Evolutionary conservation across 1,140 invertebrate genomes (phyloP), one percentile per base, ranked within the genome.

Genomic region (Caenorhabditis remanei): DNA sequence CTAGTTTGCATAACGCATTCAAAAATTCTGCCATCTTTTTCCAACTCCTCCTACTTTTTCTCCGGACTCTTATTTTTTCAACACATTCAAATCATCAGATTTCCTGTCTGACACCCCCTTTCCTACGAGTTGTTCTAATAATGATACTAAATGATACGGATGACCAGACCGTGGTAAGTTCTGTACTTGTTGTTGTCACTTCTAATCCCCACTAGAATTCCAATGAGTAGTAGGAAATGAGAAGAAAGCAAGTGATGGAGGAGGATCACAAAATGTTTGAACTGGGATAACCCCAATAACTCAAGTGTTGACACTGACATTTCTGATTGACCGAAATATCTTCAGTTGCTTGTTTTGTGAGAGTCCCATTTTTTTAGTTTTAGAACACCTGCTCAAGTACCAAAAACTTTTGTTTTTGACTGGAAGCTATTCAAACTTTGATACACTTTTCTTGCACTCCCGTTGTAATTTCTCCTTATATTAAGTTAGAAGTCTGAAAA

Each of bases 101-200:
- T 79, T 79, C 71, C 71, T 21, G 71, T 48, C 71, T 50, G 40
- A 0, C 40, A 19, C 9, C 21, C 5, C 61, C 11, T 63, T 32
- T 21, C 11, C 11, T 32, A 14, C n/a, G 50, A 53, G 16, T 16
- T 21, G 11, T 63, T 11, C 8, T 63, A 11, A 19, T 63, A 32
- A 63, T 63, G 61, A 63, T 63, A 7, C 61, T 63, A 9, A 63
- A 63, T 63, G 61, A 63, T 63, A 63, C 61, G 11, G 61, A 63
- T 63, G 61, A 40, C 8, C 61, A 63, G 11, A 32, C 11, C 24
- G 19, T 63, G 61, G 61, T 63, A 63, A 63, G 61, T 40, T 63
- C 32, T 63, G 61, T 14, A 63, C 21, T 63, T 32, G 0, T 63
- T 32, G 24, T 63, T 63, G 24, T 11, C 24, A 7, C 11, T 40